phyloP scores from a whole-genome alignment of 1,140 invertebrate genomes.

The Eriocheir sinensis region DNA sequence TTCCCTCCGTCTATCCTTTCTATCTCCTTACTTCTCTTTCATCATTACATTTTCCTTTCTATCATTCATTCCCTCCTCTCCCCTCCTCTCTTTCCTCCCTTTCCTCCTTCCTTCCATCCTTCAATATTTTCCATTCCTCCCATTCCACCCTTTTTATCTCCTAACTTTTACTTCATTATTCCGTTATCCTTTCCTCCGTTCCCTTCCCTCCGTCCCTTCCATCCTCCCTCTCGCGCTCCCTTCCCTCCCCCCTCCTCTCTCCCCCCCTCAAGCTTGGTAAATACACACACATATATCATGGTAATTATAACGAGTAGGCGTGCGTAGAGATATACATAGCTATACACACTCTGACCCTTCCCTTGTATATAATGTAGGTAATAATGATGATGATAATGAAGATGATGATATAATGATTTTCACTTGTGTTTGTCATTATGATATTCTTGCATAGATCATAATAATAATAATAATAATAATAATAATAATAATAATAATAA shows the following conservation, averaged over 20 bases:
- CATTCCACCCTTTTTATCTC: background rate
- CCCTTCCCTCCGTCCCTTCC: background rate
- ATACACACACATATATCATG: background rate
- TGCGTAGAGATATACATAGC: background rate
- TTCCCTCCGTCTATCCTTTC: too few species aligned
- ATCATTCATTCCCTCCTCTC: background rate
- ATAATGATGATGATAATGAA: background rate
- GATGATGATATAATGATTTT: too few species aligned
- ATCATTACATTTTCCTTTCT: background rate
- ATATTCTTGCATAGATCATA: too few species aligned
- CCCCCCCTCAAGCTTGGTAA: background rate
- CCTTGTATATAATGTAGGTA: background rate
- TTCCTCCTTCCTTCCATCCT: background rate
- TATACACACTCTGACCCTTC: too few species aligned
- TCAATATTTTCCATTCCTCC: background rate
- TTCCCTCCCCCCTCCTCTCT: background rate
- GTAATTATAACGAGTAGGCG: background rate
- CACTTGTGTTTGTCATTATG: too few species aligned
- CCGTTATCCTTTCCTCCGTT: background rate
- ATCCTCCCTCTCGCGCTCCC: background rate
- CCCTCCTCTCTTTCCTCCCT: background rate
- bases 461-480: background rate
- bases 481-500: constrained; percentile 3
- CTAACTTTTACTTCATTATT: too few species aligned
- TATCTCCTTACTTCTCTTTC: too few species aligned